A percentile compares a stretch with the other conserved stretches of the same genome.
phyloP scores from a whole-genome alignment of 2,797 vertebrate species.

The Argyrosomus regius region DNA sequence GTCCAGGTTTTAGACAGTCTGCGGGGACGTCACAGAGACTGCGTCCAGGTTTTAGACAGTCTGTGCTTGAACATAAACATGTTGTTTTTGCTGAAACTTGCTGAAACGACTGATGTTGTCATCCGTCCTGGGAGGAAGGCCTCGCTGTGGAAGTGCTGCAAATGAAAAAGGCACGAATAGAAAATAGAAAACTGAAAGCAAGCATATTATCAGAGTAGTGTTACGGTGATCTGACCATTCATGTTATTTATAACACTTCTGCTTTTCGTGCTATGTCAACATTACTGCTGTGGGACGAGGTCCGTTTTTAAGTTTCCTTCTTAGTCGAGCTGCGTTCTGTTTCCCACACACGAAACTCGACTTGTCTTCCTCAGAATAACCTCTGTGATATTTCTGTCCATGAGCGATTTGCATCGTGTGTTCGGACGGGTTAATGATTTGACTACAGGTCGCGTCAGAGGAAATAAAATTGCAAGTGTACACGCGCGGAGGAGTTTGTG shows the following conservation, averaged over 20 bases:
- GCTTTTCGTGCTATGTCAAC: not conserved
- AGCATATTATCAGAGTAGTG: not conserved
- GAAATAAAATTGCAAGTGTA: not conserved
- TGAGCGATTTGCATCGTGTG: slow-evolving; percentile 22
- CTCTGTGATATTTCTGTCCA: not conserved
- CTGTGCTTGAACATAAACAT: too few relatives aligned
- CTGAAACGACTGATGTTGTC: not conserved
- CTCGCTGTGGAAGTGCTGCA: not conserved
- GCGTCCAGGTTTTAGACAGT: too few relatives aligned
- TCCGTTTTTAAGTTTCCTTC: not conserved
- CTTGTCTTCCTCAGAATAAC: not conserved
- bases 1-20: too few relatives aligned
- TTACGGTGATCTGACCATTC: not conserved
- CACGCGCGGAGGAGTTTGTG: not conserved
- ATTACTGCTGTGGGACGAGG: not conserved
- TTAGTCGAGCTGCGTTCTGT: not conserved
- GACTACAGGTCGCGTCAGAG: not conserved
- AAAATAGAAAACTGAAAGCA: too few relatives aligned
- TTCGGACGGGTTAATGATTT: slow-evolving; percentile 22
- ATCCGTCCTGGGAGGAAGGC: not conserved
- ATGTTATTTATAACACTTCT: not conserved
- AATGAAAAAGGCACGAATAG: too few relatives aligned
- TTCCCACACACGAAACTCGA: not conserved
- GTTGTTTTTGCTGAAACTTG: too few relatives aligned
- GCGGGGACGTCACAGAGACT: too few relatives aligned